Evolutionary conservation across 2,888 invertebrate genomes (phyloP).

Genomic region (Tipula vernalis): DNA sequence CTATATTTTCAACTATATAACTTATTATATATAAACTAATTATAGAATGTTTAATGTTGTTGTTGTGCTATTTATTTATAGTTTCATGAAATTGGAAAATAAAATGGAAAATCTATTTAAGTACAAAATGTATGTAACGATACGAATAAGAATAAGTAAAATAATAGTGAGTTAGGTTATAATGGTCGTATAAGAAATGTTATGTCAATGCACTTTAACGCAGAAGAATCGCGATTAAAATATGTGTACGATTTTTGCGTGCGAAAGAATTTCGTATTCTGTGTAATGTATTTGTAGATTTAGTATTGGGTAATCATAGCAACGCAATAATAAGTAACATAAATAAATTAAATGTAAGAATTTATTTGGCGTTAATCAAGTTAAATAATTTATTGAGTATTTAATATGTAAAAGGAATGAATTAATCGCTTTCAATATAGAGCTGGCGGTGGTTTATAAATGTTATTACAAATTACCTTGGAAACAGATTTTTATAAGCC

Average conservation of each 20-base stretch:
- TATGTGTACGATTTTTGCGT: neutral
- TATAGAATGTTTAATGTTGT: neutral
- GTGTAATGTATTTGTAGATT: neutral
- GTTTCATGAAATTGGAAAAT: slow-evolving; percentile 4
- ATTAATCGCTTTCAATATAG: neutral
- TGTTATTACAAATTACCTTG: too few relatives aligned
- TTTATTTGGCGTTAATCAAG: neutral
- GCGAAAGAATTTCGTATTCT: neutral
- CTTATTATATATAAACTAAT: neutral
- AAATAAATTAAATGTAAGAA: neutral
- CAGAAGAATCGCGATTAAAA: neutral
- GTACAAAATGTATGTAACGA: neutral
- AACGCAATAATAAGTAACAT: too few relatives aligned
- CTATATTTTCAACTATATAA: neutral
- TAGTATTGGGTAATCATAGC: neutral
- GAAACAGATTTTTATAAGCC: too few relatives aligned
- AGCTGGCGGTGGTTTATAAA: too few relatives aligned
- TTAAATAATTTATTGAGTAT: neutral
- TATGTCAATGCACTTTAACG: neutral
- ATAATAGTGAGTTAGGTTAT: neutral
- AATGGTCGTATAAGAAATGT: neutral
- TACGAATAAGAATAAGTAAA: neutral
- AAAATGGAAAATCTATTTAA: neutral
- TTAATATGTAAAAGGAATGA: neutral
- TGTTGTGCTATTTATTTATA: neutral